Conservation (phyloP, 2,797 vertebrate species). For the Australoheros facetus region DNA sequence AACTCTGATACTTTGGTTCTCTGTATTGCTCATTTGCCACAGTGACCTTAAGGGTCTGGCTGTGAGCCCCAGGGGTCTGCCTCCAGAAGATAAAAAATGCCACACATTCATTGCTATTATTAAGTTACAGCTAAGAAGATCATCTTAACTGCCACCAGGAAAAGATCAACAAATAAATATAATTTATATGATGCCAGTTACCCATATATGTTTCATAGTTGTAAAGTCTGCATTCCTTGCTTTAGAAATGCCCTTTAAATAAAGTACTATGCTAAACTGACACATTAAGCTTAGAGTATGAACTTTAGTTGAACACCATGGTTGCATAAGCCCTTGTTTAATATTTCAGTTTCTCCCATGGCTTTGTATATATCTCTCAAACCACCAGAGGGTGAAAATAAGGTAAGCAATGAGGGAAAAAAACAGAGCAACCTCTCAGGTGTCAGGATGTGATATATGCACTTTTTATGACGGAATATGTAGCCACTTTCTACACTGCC, state of each 20-base stretch:
- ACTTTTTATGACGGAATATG: slow-evolving; percentile 62
- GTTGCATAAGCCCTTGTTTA: background rate
- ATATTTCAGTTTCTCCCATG: background rate
- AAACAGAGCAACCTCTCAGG: slow-evolving; percentile 2
- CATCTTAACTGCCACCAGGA: slow-evolving; percentile 52
- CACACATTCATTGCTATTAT: slow-evolving; percentile 57
- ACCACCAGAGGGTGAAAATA: background rate
- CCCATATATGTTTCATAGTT: slow-evolving; percentile 18
- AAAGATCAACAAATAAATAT: slow-evolving; percentile 59
- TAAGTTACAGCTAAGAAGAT: slow-evolving; percentile 55
- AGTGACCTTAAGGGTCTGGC: slow-evolving; percentile 31
- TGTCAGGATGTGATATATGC: slow-evolving; percentile 10
- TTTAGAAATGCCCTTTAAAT: background rate
- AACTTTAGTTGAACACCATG: background rate
- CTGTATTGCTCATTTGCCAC: slow-evolving; percentile 10
- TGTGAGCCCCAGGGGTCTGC: background rate
- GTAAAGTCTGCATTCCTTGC: background rate
- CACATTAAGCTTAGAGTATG: background rate
- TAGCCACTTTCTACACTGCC: slow-evolving; percentile 31
- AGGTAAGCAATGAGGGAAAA: background rate
- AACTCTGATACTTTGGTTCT: slow-evolving; percentile 6
- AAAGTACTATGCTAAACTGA: background rate
- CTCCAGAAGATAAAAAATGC: slow-evolving; percentile 51
- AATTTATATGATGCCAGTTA: slow-evolving; percentile 37
- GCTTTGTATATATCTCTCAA: slow-evolving; percentile 6